phyloP scores from a whole-genome alignment of 2,113 vertebrate species.

The Varanus salvator region DNA sequence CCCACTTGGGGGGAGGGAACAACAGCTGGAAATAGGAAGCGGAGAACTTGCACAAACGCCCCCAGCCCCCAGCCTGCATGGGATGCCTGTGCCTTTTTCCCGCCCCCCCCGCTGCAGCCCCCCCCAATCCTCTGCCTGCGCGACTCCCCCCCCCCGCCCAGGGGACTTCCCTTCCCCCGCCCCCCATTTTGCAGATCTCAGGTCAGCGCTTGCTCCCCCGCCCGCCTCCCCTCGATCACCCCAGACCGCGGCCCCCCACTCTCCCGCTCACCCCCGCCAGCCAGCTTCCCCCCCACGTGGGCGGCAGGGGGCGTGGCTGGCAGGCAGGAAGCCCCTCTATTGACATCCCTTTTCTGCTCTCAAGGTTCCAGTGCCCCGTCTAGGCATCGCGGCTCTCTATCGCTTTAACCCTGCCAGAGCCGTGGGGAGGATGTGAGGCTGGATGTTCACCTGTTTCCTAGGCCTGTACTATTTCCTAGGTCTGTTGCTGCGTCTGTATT shows the following conservation, averaged over 20 bases:
- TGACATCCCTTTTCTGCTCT: background rate
- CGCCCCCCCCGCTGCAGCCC: background rate
- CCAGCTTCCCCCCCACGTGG: conserved; percentile 4
- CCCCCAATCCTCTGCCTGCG: background rate
- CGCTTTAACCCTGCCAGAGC: background rate
- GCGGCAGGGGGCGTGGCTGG: background rate
- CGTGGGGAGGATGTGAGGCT: too few species aligned
- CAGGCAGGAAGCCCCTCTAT: conserved; percentile 1
- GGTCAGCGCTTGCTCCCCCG: too few species aligned
- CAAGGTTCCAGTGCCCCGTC: background rate
- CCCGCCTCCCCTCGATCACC: background rate
- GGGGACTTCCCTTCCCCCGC: background rate
- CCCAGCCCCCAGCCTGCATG: too few species aligned
- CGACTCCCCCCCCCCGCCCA: background rate
- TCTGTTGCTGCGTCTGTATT: too few species aligned
- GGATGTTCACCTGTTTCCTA: too few species aligned
- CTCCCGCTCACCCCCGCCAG: background rate
- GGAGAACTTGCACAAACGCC: background rate
- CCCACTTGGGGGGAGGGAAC: background rate
- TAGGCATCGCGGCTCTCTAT: background rate
- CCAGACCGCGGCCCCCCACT: background rate
- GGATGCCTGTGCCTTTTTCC: background rate
- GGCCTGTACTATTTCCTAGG: too few species aligned
- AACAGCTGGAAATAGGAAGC: background rate
- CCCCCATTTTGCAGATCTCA: background rate